A percentile compares a stretch with the other conserved stretches of the same genome.
Conservation (phyloP, 2,888 invertebrate species). For the Lasioglossum oenotherae region DNA sequence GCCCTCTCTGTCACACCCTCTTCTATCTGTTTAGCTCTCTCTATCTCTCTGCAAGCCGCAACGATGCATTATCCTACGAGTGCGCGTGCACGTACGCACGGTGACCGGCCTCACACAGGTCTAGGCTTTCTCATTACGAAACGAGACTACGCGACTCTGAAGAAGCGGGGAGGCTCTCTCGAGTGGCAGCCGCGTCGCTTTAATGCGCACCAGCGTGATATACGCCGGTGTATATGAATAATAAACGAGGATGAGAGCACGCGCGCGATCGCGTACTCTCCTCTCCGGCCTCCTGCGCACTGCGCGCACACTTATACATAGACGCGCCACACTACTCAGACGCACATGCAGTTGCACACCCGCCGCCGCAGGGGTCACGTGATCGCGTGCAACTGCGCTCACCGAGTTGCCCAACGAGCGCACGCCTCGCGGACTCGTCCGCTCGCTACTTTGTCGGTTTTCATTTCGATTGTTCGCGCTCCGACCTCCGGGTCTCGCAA, state of each 20-base stretch:
- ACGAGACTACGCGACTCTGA: constrained; percentile 28
- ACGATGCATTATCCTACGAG: constrained; percentile 8
- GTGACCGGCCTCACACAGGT: constrained; percentile 15
- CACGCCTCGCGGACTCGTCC: constrained; percentile 14
- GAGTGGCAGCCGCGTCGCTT: constrained; percentile 28
- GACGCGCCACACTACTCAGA: background rate
- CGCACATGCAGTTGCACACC: constrained; percentile 13
- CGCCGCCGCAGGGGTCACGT: constrained; percentile 48
- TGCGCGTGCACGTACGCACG: background rate
- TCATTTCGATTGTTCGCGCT: background rate
- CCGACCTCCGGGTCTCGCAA: background rate
- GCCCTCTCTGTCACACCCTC: too few species aligned
- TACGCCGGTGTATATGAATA: constrained; percentile 52
- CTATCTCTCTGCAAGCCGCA: background rate
- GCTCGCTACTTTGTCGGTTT: constrained; percentile 1
- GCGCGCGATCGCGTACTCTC: constrained; percentile 24
- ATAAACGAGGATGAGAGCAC: constrained; percentile 40
- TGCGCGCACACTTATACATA: background rate
- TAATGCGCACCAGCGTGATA: constrained; percentile 57
- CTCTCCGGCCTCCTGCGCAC: background rate
- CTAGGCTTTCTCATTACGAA: constrained; percentile 54
- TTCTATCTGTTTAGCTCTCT: background rate
- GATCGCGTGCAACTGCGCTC: constrained; percentile 31
- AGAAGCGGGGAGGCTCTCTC: constrained; percentile 12
- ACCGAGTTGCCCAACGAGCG: constrained; percentile 20